Evolutionary conservation across 1,140 invertebrate species (phyloP), one percentile per base, ranked within the genome.

Genomic region (Anastrepha ludens): DNA sequence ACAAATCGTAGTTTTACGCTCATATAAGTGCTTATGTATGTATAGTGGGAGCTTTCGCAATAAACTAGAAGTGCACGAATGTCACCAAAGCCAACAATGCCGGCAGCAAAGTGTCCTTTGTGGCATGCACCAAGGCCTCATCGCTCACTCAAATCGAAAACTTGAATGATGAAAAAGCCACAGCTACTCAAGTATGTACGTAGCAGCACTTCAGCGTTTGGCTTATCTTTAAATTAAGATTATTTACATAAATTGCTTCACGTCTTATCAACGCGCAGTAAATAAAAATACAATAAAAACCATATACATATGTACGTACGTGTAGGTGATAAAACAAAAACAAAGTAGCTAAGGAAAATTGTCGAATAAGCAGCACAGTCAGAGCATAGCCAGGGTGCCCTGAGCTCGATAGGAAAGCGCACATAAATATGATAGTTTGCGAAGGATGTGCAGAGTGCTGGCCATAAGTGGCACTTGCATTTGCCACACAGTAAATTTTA

Each of bases 191-290:
- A 78, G 47, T 55, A 15, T n/a, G 17, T 20, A 15, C 3, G 41
- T 44, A 17, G 74, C 74, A 55, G 47, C 74, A 81, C 47, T 81
- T 55, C 47, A 81, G 50, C 62, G 29, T 70, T 88, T 29, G 20
- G 47, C 74, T 88, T 88, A 88, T 88, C 87, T 88, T 29, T 65
- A 88, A 88, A 88, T 88, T 88, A 65, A 85, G 86, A 88, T 85
- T 88, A 88, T 88, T 88, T 88, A 81, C 87, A 88, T 88, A 88
- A 88, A 74, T 78, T 87, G 86, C 67, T 20, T 39, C 50, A 87
- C 58, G n/a, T 87, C 67, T 74, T 74, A 81, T 58, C 50, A n/a
- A 2, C 9, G 50, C 50, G 20, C 8, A 81, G 17, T 81, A 81
- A 67, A 81, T 81, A 81, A 81, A 81, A 55, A 81, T 41, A 81